Evolutionary conservation across 2,797 vertebrate species (phyloP).

Genomic region (Perodicticus potto): DNA sequence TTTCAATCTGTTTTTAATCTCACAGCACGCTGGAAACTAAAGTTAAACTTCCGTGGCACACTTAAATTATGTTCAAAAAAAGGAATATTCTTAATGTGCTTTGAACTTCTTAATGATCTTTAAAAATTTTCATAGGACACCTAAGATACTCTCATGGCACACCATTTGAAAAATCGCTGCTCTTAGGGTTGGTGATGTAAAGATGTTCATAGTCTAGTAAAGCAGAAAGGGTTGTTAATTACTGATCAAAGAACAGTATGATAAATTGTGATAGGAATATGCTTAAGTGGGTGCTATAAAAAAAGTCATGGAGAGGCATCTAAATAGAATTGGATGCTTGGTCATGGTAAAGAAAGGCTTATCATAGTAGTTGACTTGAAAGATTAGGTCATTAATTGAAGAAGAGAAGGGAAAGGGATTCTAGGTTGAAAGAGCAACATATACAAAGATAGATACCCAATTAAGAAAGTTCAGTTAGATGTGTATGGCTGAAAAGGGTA

Average conservation of each 20-base stretch:
- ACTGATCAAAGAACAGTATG: neutral
- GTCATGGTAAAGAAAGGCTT: slow-evolving; percentile 13
- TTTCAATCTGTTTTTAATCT: too few species aligned
- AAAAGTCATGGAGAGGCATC: neutral
- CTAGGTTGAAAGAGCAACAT: slow-evolving; percentile 4
- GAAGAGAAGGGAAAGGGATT: neutral
- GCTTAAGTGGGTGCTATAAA: neutral
- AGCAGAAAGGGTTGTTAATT: neutral
- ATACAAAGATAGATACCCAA: neutral
- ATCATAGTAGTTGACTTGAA: slow-evolving; percentile 11
- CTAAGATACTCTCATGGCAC: too few species aligned
- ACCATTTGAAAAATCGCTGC: too few species aligned
- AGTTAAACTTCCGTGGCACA: too few species aligned
- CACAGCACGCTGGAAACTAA: too few species aligned
- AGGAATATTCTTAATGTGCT: too few species aligned
- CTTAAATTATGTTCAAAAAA: too few species aligned
- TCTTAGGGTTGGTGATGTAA: neutral
- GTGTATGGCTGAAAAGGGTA: slow-evolving; percentile 24
- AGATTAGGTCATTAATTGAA: slow-evolving; percentile 29
- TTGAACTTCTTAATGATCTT: too few species aligned
- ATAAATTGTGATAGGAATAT: neutral
- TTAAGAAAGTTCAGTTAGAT: neutral
- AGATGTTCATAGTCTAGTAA: slow-evolving; percentile 39
- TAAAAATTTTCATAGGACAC: too few species aligned
- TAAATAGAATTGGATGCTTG: slow-evolving; percentile 41